phyloP scores from a whole-genome alignment of 2,888 invertebrate species.

The Corythucha ciliata region DNA sequence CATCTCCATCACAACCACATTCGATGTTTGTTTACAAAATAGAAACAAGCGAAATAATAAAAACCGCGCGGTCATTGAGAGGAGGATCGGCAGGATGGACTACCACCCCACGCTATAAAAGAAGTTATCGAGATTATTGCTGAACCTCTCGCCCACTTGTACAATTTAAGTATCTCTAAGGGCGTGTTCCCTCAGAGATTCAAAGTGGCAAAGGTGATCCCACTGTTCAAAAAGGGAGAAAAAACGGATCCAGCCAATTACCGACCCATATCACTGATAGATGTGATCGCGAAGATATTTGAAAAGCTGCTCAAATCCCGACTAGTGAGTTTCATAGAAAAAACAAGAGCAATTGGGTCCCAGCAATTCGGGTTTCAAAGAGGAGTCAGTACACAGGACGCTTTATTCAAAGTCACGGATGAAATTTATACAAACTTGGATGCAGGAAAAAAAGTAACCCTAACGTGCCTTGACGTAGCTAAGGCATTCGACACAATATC shows the following conservation, averaged over 20 bases:
- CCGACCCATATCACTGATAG: constrained; percentile 2
- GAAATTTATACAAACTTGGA: too few species aligned
- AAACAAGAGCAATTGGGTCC: too few species aligned
- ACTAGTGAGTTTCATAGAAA: too few species aligned
- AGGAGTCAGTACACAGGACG: too few species aligned
- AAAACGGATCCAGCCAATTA: constrained; percentile 5
- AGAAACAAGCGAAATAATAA: background rate
- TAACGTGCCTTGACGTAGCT: too few species aligned
- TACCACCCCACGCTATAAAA: background rate
- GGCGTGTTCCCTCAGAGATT: constrained; percentile 1
- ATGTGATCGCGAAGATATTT: constrained; percentile 5
- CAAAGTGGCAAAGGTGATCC: constrained; percentile 4
- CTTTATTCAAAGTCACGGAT: too few species aligned
- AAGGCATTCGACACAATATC: too few species aligned
- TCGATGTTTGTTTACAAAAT: constrained; percentile 1
- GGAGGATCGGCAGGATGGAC: constrained; percentile 5
- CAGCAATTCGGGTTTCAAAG: too few species aligned
- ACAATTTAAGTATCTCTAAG: background rate
- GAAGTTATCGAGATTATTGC: constrained; percentile 3
- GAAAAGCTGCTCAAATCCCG: background rate
- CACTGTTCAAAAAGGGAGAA: constrained; percentile 4
- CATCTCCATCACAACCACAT: too few species aligned
- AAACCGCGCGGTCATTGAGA: background rate
- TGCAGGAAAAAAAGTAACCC: too few species aligned
- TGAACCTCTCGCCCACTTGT: background rate